phyloP scores from a whole-genome alignment of 2,797 vertebrate species.

The Melanotaenia boesemani region DNA sequence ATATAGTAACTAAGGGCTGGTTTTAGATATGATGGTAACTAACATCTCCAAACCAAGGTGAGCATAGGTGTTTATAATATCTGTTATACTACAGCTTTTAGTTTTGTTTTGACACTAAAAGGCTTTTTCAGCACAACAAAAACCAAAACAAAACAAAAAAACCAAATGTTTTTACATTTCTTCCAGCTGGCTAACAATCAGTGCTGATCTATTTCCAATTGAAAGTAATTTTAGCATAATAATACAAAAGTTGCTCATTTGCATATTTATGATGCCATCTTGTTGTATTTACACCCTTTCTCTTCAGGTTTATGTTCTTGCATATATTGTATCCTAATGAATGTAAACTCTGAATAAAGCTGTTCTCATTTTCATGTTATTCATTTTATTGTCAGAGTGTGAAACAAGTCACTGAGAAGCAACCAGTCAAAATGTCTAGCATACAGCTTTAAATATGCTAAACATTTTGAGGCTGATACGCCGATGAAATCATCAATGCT shows the following conservation, averaged over 20 bases:
- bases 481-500: background rate
- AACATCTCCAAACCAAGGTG: no score
- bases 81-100: background rate
- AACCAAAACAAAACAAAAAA: no score
- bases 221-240: background rate
- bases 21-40: background rate
- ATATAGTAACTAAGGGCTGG: background rate
- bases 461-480: background rate
- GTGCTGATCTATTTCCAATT: background rate
- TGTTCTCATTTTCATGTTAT: background rate
- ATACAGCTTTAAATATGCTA: background rate
- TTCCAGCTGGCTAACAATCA: no score
- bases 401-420: background rate
- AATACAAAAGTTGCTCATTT: background rate
- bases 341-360: background rate
- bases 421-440: background rate
- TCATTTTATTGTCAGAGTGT: background rate
- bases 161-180: no score
- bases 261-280: background rate
- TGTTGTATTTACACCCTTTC: background rate
- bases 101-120: background rate
- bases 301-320: background rate
- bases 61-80: no score
- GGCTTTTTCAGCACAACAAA: background rate
- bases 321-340: background rate